Conservation (phyloP, 2,888 invertebrate genomes). For the Melinaea menophilus region DNA sequence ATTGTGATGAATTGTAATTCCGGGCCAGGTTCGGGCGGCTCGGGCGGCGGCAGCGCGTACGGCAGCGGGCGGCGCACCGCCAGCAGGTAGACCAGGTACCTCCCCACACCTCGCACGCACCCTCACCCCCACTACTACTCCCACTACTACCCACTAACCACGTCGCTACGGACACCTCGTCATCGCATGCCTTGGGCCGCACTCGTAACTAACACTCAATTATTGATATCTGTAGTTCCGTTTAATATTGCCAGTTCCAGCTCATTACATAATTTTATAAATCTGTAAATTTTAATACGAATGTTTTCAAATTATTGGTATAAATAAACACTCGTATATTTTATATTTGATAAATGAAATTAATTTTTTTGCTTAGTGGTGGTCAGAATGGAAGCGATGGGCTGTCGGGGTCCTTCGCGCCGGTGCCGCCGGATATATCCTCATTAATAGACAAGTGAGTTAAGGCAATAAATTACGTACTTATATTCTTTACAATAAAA, state of each 20-base stretch:
- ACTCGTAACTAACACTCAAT: too few relatives aligned
- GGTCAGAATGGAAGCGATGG: constrained; percentile 68
- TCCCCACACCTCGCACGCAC: constrained; percentile 46
- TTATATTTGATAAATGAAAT: not conserved
- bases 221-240: not conserved
- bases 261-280: too few relatives aligned
- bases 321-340: too few relatives aligned
- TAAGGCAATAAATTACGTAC: not conserved
- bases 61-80: constrained; percentile 74
- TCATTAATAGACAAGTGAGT: constrained; percentile 73
- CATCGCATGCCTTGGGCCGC: constrained; percentile 14
- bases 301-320: too few relatives aligned
- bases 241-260: not conserved
- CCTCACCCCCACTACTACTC: constrained; percentile 30
- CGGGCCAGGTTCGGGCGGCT: constrained; percentile 62
- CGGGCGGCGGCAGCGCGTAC: constrained; percentile 66
- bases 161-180: constrained; percentile 17
- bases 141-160: constrained; percentile 22
- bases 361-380: constrained; percentile 48
- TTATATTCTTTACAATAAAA: not conserved
- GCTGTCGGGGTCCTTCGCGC: constrained; percentile 60
- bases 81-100: constrained; percentile 80
- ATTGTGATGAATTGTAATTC: too few relatives aligned
- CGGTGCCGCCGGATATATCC: constrained; percentile 71
- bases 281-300: too few relatives aligned